Base-by-base conservation (phyloP, 2,888 invertebrate genomes). In the Ophraella communa region DNA sequence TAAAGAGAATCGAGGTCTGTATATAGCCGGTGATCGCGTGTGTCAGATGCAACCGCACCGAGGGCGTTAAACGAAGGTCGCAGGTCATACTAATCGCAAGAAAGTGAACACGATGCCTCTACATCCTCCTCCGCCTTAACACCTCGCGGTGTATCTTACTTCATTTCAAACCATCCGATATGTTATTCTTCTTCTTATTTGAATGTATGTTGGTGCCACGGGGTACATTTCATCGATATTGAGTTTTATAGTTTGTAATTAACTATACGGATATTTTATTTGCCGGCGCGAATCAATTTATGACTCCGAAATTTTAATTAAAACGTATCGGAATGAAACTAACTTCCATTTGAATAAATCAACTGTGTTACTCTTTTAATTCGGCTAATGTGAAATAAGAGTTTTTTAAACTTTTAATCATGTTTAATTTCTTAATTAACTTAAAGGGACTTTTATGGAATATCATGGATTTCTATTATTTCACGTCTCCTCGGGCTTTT, bases 51-150 rank as follows among this genome's bases (percentile, higher is more conserved):
- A 70, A 72, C 71, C 74, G 72, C 73, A 75, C 74, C 71, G 77
- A 77, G 76, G 78, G 78, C 78, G 78, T 78, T 76, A 76, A 74
- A 74, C 76, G 57, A 69, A 69, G 78, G 77, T 78, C 78, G 78
- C 63, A 75, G 79, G 78, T 79, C 79, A 74, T 73, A 74, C 78
- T 78, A 79, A 79, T 79, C 79, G 78, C 78, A 76, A 76, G 77
- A 78, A 77, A 77, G 79, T 78, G 76, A 78, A 77, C 77, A 76
- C 77, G 77, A 57, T 68, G 75, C 69, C 62, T n/a, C n/a, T n/a
- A n/a, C n/a, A n/a, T n/a, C n/a, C 71, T 71, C 72, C 76, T 76
- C 77, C 74, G 69, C 73, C 68, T 72, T 75, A 74, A 75, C 71
- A 71, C 68, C 70, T 68, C 65, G 65, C 64, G 58, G 68, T 69